A percentile compares a stretch with the other conserved stretches of the same genome.
phyloP scores from a whole-genome alignment of 2,888 invertebrate species.

The Netelia fuscicornis region DNA sequence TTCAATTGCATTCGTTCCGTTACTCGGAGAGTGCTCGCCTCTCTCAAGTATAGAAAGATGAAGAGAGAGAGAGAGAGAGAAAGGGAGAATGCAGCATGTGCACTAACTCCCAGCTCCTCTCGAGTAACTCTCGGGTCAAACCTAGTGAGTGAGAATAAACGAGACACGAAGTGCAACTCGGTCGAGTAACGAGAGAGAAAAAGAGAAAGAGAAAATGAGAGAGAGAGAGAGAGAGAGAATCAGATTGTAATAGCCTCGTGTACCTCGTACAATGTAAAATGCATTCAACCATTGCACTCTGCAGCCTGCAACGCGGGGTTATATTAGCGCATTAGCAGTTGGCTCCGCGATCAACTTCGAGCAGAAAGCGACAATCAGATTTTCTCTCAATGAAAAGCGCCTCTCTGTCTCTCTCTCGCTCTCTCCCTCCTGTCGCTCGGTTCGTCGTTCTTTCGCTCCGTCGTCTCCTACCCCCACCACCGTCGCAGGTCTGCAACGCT shows the following conservation, averaged over 20 bases:
- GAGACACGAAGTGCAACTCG: neutral
- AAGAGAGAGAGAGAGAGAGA: slow-evolving; percentile 9
- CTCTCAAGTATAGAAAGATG: slow-evolving; percentile 34
- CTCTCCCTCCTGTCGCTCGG: neutral
- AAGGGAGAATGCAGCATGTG: neutral
- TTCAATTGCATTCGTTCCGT: slow-evolving; percentile 68
- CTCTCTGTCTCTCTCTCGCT: slow-evolving; percentile 14
- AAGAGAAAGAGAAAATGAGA: slow-evolving; percentile 32
- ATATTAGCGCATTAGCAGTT: slow-evolving; percentile 63
- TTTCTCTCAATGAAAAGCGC: slow-evolving; percentile 62
- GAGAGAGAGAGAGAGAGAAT: slow-evolving; percentile 41
- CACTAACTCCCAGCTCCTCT: neutral
- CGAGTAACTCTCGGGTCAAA: neutral
- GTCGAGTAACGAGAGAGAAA: slow-evolving; percentile 17
- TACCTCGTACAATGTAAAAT: slow-evolving; percentile 51
- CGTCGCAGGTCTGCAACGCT: neutral
- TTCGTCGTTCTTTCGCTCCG: slow-evolving; percentile 3
- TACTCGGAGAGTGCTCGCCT: slow-evolving; percentile 52
- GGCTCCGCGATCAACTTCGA: slow-evolving; percentile 51
- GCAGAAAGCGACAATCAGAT: slow-evolving; percentile 65
- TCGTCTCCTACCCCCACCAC: neutral
- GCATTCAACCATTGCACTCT: slow-evolving; percentile 61
- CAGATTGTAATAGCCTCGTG: slow-evolving; percentile 48
- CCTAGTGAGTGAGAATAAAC: neutral
- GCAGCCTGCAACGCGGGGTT: slow-evolving; percentile 44